Conservation (phyloP, 2,113 vertebrate species). For the Beaufortia kweichowensis region DNA sequence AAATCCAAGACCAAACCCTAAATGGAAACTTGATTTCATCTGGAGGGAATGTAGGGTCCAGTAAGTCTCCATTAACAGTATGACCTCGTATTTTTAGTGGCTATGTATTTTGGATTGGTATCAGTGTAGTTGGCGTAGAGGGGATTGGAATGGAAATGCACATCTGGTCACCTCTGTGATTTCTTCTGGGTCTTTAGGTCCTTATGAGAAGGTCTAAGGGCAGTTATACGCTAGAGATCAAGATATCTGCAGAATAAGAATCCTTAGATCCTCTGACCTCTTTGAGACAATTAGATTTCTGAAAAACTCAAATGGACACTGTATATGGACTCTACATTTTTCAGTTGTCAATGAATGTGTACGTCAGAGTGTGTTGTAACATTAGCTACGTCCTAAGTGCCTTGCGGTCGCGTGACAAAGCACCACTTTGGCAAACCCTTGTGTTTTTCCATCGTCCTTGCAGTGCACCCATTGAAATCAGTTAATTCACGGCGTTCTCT, state of each 20-base stretch:
- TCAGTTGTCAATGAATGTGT: neutral
- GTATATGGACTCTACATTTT: neutral
- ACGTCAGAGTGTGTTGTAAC: neutral
- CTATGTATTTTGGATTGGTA: neutral
- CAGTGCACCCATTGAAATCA: neutral
- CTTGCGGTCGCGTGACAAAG: neutral
- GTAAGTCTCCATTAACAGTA: neutral
- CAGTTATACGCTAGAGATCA: too few relatives aligned
- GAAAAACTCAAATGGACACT: too few relatives aligned
- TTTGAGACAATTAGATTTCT: too few relatives aligned
- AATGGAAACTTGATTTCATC: conserved; percentile 31
- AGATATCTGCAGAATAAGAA: too few relatives aligned
- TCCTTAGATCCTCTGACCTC: too few relatives aligned
- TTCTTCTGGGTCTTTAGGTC: neutral
- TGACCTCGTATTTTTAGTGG: neutral
- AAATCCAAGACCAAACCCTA: conserved; percentile 15
- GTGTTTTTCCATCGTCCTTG: neutral
- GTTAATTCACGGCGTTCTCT: neutral
- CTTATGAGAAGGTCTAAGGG: too few relatives aligned
- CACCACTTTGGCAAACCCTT: neutral
- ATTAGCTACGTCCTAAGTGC: neutral
- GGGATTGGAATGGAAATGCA: neutral
- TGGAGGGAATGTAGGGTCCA: conserved; percentile 12
- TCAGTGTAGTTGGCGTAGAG: neutral
- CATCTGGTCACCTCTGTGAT: too few relatives aligned